Evolutionary conservation across 2,113 vertebrate genomes (phyloP).

Genomic region (Upupa epops): DNA sequence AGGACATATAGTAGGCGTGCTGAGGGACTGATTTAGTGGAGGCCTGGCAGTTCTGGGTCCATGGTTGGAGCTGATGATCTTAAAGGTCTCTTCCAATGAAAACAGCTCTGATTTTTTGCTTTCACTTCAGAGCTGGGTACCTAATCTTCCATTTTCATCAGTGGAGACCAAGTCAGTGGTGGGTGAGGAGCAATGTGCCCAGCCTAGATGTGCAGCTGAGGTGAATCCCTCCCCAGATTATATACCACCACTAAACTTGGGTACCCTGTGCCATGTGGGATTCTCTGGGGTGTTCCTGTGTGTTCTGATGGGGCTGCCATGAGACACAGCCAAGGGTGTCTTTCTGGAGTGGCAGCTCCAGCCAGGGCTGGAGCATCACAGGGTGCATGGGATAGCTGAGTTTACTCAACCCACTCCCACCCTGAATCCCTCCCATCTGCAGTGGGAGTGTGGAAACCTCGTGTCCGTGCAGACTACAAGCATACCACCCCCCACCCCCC

Average conservation of each 20-base stretch:
- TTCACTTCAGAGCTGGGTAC: background rate
- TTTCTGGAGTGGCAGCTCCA: background rate
- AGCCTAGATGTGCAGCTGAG: background rate
- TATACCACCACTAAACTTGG: background rate
- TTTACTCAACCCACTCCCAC: background rate
- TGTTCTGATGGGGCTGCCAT: background rate
- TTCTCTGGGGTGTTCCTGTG: background rate
- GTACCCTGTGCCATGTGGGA: background rate
- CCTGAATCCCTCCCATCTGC: background rate
- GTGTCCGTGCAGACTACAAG: background rate
- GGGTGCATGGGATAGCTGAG: accelerated
- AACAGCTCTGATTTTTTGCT: no score
- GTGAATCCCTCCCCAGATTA: background rate
- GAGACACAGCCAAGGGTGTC: background rate
- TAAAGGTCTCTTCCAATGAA: no score
- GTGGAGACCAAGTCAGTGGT: background rate
- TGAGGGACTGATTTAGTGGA: no score
- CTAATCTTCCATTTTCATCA: background rate
- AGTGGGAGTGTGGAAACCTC: background rate
- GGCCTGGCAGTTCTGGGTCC: no score
- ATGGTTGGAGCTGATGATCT: no score
- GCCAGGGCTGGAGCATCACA: background rate
- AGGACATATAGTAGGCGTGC: no score
- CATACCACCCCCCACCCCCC: no score
- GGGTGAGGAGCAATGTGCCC: background rate